A percentile compares a stretch with the other conserved stretches of the same genome.
These are phyloP conservation scores for Meleagris gallopavo DNA, from an alignment of 2,113 vertebrate genomes.

Conservation along the genomic window DNA sequence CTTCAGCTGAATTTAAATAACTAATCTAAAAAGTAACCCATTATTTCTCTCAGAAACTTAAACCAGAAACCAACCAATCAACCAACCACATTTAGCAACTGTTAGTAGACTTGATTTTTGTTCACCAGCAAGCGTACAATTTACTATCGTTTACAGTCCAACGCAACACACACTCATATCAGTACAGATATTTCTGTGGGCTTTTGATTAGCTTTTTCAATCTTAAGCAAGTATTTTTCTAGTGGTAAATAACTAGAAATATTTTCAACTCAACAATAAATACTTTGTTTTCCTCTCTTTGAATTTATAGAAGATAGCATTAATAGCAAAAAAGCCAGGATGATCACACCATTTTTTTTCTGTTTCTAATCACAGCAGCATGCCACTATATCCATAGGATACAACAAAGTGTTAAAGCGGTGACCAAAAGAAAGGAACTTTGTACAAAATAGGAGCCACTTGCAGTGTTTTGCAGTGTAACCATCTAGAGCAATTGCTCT, in stretches of 20 bases:
- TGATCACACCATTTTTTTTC: background rate
- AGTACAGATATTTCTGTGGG: background rate
- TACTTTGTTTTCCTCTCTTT: background rate
- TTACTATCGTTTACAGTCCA: background rate
- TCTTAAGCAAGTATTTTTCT: background rate
- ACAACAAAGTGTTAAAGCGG: conserved; percentile 62
- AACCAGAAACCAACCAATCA: background rate
- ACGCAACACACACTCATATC: background rate
- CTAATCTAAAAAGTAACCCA: background rate
- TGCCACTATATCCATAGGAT: conserved; percentile 49
- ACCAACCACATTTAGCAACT: background rate
- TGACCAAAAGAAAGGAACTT: conserved; percentile 58
- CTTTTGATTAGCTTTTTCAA: background rate
- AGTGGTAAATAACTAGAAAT: background rate
- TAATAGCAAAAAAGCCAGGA: background rate
- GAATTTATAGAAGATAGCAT: background rate
- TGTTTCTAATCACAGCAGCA: background rate
- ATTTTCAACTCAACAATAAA: background rate
- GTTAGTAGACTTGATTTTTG: background rate
- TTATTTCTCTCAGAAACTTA: background rate
- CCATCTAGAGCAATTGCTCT: conserved; percentile 78
- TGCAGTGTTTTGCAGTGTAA: conserved; percentile 72
- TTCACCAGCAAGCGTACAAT: background rate
- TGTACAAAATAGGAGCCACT: conserved; percentile 49
- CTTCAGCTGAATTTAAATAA: conserved; percentile 15